A percentile compares a stretch with the other conserved stretches of the same genome.
phyloP scores from a whole-genome alignment of 2,888 invertebrate species.

The Xylocampa areola region DNA sequence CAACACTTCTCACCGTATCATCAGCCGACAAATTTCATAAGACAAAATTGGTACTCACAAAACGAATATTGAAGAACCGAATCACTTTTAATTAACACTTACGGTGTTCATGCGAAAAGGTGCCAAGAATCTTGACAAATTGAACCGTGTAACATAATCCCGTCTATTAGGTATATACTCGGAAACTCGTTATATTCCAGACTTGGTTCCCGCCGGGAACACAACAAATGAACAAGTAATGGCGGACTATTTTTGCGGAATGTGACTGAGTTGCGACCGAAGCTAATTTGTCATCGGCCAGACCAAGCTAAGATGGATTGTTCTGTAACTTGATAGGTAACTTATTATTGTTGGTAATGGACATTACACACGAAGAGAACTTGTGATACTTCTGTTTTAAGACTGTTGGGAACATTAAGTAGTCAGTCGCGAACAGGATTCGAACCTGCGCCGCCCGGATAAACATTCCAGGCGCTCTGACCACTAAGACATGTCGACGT shows the following conservation, averaged over 20 bases:
- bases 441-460: too few relatives aligned
- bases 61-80: conserved; percentile 23
- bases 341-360: conserved; percentile 21
- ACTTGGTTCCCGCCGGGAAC: conserved; percentile 37
- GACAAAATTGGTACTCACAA: conserved; percentile 12
- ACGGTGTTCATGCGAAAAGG: conserved; percentile 37
- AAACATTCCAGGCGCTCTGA: too few relatives aligned
- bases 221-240: conserved; percentile 73
- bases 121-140: conserved; percentile 52
- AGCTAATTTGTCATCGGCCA: conserved; percentile 61
- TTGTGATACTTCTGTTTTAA: conserved; percentile 3
- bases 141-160: conserved; percentile 50
- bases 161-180: conserved; percentile 42
- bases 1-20: too few relatives aligned
- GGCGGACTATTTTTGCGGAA: conserved; percentile 65
- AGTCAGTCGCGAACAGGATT: too few relatives aligned
- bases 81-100: conserved; percentile 52
- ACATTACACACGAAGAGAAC: not conserved
- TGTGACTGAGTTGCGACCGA: conserved; percentile 55
- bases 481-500: too few relatives aligned
- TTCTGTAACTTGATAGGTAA: conserved; percentile 39
- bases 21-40: too few relatives aligned
- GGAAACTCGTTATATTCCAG: conserved; percentile 55
- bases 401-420: not conserved
- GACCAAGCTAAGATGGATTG: conserved; percentile 35